phyloP scores from a whole-genome alignment of 2,888 invertebrate species.

The Oeneis ivallda region DNA sequence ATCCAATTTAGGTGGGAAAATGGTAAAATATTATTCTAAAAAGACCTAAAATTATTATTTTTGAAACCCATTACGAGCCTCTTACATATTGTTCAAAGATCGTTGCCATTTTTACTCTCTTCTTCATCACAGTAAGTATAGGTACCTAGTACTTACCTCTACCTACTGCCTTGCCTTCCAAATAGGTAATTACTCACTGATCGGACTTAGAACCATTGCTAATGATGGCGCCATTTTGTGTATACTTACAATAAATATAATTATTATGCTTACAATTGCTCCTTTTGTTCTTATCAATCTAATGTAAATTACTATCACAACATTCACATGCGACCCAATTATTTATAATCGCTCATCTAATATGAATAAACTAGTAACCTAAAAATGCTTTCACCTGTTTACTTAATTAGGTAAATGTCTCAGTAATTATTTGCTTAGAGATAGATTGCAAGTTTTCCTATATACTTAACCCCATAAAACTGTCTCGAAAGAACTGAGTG shows the following conservation, averaged over 20 bases:
- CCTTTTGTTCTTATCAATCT: constrained; percentile 34
- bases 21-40: no score
- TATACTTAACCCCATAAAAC: no score
- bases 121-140: no score
- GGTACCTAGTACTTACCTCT: neutral
- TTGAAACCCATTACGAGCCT: no score
- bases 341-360: constrained; percentile 25
- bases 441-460: neutral
- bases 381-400: constrained; percentile 29
- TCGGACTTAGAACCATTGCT: constrained; percentile 42
- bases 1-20: no score
- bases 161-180: neutral
- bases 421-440: neutral
- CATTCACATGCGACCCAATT: constrained; percentile 35
- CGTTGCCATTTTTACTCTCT: no score
- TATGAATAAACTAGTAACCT: constrained; percentile 24
- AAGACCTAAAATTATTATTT: no score
- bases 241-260: constrained; percentile 27
- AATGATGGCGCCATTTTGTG: constrained; percentile 29
- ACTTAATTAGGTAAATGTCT: constrained; percentile 9
- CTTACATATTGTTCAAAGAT: no score
- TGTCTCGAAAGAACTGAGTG: no score
- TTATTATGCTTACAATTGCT: constrained; percentile 25
- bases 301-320: constrained; percentile 35
- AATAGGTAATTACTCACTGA: constrained; percentile 23